Percentiles rank a stretch among this genome's conserved stretches.
Evolutionary conservation across 2,888 invertebrate species (phyloP).

Genomic region (Suillia variegata): DNA sequence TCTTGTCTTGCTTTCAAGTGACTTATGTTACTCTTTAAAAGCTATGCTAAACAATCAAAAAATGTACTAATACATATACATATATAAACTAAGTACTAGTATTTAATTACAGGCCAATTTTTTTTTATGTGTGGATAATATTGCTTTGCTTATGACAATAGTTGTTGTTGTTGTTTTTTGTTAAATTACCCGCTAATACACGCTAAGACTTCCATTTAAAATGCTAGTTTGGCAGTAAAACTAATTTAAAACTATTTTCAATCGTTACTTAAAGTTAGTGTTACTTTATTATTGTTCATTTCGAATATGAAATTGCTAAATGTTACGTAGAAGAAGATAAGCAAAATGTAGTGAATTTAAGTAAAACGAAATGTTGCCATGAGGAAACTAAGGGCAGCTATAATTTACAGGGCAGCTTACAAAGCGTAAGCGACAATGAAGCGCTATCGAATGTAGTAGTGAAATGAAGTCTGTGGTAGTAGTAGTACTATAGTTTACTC

Average conservation of each 20-base stretch:
- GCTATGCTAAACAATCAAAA: background rate
- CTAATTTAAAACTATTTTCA: background rate
- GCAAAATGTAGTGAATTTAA: background rate
- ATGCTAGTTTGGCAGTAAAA: slow-evolving; percentile 11
- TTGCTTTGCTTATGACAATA: background rate
- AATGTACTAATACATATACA: background rate
- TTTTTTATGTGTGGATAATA: too few relatives aligned
- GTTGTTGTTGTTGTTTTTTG: background rate
- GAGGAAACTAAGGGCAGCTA: too few relatives aligned
- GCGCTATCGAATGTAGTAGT: too few relatives aligned
- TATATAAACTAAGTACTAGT: too few relatives aligned
- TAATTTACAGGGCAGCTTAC: too few relatives aligned
- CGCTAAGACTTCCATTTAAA: slow-evolving; percentile 24
- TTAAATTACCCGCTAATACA: slow-evolving; percentile 8
- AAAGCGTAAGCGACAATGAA: too few relatives aligned
- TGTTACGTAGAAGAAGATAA: slow-evolving; percentile 14
- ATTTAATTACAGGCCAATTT: too few relatives aligned
- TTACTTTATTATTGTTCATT: too few relatives aligned
- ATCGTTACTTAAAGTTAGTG: background rate
- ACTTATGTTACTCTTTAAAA: slow-evolving; percentile 1
- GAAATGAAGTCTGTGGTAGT: too few relatives aligned
- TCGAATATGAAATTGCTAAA: slow-evolving; percentile 13
- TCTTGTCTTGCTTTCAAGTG: slow-evolving; percentile 5
- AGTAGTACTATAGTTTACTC: too few relatives aligned
- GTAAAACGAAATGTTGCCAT: too few relatives aligned